Percentiles rank a stretch among this genome's conserved stretches.
These are phyloP conservation scores for Magallana angulata DNA, from an alignment of 1,140 invertebrate genomes.

Conservation along the genomic window DNA sequence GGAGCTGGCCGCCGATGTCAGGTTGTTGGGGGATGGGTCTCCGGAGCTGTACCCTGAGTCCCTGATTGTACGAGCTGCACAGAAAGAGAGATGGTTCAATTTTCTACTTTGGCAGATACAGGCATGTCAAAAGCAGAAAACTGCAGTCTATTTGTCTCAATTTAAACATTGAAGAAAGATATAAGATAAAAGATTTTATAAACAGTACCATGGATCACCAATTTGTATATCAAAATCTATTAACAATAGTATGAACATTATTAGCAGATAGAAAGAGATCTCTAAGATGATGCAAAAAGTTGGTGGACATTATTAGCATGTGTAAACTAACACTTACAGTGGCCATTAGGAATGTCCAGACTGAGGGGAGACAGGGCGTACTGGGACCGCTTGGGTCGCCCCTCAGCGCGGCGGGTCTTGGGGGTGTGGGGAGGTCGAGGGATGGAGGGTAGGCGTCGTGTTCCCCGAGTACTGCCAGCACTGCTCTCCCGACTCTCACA, in stretches of 20 bases:
- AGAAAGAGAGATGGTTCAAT: not conserved
- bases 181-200: no score
- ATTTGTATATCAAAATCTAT: no score
- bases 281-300: no score
- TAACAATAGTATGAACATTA: no score
- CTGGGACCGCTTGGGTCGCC: not conserved
- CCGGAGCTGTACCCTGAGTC: conserved; percentile 77
- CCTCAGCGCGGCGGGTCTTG: conserved; percentile 50
- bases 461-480: conserved; percentile 72
- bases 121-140: no score
- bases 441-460: conserved; percentile 53
- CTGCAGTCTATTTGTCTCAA: no score
- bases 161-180: no score
- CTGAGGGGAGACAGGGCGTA: conserved; percentile 58
- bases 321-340: not conserved
- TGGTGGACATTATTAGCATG: no score
- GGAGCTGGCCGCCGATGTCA: conserved; percentile 43
- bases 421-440: conserved; percentile 61
- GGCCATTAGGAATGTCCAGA: conserved; percentile 71
- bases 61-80: conserved; percentile 63
- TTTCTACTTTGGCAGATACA: no score
- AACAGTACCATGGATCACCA: no score
- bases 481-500: conserved; percentile 76
- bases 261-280: no score
- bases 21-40: conserved; percentile 74